Percentiles rank a stretch among this genome's conserved stretches.
Evolutionary conservation across 2,888 invertebrate genomes (phyloP).

Genomic region (Cylindroiulus punctatus): DNA sequence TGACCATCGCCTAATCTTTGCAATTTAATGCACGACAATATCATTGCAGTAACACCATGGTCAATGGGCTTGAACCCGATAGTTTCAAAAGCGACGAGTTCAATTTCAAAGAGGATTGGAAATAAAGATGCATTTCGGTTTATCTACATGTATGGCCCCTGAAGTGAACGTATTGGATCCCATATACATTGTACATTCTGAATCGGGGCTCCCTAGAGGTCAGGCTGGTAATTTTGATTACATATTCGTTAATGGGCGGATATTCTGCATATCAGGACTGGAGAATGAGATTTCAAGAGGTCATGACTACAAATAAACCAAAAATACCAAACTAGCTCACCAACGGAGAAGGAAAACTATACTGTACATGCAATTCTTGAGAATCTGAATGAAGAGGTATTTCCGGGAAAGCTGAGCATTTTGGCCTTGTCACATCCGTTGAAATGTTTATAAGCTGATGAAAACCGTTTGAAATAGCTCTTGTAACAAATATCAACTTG

Average conservation of each 20-base stretch:
- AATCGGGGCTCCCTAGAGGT: background rate
- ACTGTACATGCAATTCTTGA: no score
- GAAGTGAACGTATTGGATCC: background rate
- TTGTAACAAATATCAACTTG: background rate
- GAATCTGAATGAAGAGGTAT: background rate
- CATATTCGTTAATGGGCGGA: background rate
- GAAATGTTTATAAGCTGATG: background rate
- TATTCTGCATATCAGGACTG: background rate
- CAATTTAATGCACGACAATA: background rate
- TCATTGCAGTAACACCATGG: background rate
- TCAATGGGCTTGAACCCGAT: background rate
- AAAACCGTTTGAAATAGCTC: background rate
- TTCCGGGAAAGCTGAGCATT: background rate
- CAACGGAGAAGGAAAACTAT: background rate
- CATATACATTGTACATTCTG: background rate
- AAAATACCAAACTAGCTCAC: background rate
- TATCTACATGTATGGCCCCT: background rate
- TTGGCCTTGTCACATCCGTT: background rate
- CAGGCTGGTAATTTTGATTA: background rate
- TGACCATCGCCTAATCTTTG: slow-evolving; percentile 21
- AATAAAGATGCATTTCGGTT: background rate
- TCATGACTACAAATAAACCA: background rate
- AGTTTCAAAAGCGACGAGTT: slow-evolving; percentile 9
- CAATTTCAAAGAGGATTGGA: background rate
- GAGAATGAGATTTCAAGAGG: background rate